Evolutionary conservation across 2,888 invertebrate genomes (phyloP), one percentile per base, ranked within the genome.

Genomic region (Standfussiana lucernea): DNA sequence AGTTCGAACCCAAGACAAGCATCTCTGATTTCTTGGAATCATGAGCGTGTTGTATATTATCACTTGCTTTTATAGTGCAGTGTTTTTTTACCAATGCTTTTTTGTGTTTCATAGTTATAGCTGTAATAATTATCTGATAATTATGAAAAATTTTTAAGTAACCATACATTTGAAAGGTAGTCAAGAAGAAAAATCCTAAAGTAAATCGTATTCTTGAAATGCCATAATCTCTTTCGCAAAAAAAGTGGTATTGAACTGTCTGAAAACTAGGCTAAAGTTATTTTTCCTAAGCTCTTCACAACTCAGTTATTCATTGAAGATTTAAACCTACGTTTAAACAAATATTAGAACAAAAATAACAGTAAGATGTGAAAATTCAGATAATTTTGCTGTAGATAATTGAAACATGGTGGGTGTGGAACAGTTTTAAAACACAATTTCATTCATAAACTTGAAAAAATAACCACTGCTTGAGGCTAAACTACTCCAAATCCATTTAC

Each of bases 181-280:
- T 40, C 40, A n/a, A n/a, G n/a, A n/a, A n/a, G 5, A 8, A 35
- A 37, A 32, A 8, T 18, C 5, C 21, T 18, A 1, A 56, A 32
- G 28, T 32, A 40, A 70, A 67, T 24, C 2, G 0, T 32, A 32
- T 73, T 53, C n/a, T 73, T n/a, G 8, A 35, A 42, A 72, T 53
- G 18, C 4, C 15, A 1, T 37, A 13, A n/a, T 45, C 18, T 45
- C 18, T n/a, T 42, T 35, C 2, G 10, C 4, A 21, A 40, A 35
- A 40, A 78, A 64, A 64, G 62, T 53, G 0, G 28, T 21, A 42
- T 18, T 28, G 5, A 18, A n/a, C n/a, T 7, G 35, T 61, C 42
- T 35, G n/a, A 35, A 37, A 61, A 72, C n/a, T 70, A 61, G 37
- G 50, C 18, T 61, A 80, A 66, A 70, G n/a, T 66, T 32, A 18